Evolutionary conservation across 23 tunicate species (phyloP).

Genomic region (Corella eumyota): DNA sequence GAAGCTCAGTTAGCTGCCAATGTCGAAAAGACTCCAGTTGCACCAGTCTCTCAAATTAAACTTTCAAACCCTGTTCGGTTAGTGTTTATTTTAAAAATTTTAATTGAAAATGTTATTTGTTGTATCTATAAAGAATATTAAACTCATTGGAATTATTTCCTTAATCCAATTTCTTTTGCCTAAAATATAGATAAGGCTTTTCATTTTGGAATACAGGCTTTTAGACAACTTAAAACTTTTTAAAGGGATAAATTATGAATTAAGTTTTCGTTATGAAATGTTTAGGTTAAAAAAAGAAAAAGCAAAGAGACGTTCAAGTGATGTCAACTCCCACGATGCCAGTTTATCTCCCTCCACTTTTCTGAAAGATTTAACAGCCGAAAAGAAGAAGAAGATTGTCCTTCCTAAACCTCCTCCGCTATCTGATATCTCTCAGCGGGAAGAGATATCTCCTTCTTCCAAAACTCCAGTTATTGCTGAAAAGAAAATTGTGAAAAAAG

Average conservation of each 20-base stretch:
- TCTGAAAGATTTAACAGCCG: slow-evolving; percentile 10
- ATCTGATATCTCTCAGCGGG: slow-evolving; percentile 21
- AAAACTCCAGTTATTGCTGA: neutral
- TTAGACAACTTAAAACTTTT: too few relatives aligned
- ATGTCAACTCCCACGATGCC: slow-evolving; percentile 38
- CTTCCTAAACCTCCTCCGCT: slow-evolving; percentile 41
- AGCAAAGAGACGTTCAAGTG: slow-evolving; percentile 9
- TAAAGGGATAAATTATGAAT: too few relatives aligned
- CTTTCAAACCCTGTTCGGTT: too few relatives aligned
- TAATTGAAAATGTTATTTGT: too few relatives aligned
- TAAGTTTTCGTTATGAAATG: neutral
- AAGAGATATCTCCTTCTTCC: slow-evolving; percentile 3
- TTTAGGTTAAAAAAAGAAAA: slow-evolving; percentile 2
- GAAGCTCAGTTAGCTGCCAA: slow-evolving; percentile 57
- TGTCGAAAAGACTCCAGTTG: neutral
- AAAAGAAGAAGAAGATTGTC: slow-evolving; percentile 22
- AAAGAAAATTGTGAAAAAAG: neutral
- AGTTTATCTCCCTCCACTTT: slow-evolving; percentile 43
- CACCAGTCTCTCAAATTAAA: slow-evolving; percentile 1
- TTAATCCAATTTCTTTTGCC: too few relatives aligned
- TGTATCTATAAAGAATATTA: too few relatives aligned
- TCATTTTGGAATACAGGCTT: too few relatives aligned
- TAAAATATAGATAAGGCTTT: too few relatives aligned
- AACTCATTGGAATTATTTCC: too few relatives aligned
- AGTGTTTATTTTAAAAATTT: too few relatives aligned